Evolutionary conservation across 2,113 vertebrate genomes (phyloP), one percentile per base, ranked within the genome.

Genomic region (Perca schrenkii): DNA sequence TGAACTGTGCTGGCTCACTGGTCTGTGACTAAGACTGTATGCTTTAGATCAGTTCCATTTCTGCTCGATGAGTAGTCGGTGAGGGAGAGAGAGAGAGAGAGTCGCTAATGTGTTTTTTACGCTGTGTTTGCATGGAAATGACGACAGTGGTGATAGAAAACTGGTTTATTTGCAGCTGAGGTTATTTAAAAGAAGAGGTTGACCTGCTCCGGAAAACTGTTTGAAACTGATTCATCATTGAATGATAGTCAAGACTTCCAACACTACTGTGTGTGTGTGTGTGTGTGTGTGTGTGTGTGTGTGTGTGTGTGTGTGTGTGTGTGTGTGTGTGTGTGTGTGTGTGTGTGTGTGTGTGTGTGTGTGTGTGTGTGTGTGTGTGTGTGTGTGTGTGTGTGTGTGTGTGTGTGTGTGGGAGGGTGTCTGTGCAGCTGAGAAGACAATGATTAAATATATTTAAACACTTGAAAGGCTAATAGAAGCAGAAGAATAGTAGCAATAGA

Each of bases 1-100:
- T 85, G 82, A 91, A 71, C 74, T 79, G 71, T 73, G 61, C 54
- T 49, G 8, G 31, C 62, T 66, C 63, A 31, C 58, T 68, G 21
- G 22, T 79, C 74, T 86, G 74, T 77, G 87, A 90, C 81, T 79
- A 79, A 85, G 72, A 50, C 75, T 72, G 67, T 80, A 56, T 85
- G 87, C 43, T 89, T 88, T 71, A 88, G 83, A 84, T 90, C 74
- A 60, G n/a, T 73, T 86, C 61, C 52, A 80, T 74, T 74, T 80
- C 31, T 74, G 79, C 46, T 50, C 63, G 25, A 76, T 84, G 83
- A 86, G 34, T 62, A 36, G 77, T 61, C 56, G 4, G 31, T 3
- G 31, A 31, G 31, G 28, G 28, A 17, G 53, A 78, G 74, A 53
- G 57, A 66, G 36, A 52, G 73, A 53, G 57, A 66, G 36, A 52